Base-by-base conservation (phyloP, 2,888 invertebrate genomes). In the Podabrus alpinus region DNA sequence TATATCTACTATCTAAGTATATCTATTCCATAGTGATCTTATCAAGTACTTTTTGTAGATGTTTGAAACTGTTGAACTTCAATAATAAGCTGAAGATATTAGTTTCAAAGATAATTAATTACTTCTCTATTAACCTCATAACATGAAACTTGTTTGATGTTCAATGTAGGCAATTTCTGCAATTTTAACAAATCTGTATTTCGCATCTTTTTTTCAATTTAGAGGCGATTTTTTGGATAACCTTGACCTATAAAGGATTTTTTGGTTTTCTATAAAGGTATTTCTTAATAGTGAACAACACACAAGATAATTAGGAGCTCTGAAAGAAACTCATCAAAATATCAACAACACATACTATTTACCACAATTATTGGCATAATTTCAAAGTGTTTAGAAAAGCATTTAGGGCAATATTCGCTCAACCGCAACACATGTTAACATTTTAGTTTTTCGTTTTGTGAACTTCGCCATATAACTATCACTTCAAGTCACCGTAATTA, bases 381-480 rank as follows among this genome's bases (percentile, higher is more conserved):
- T 80, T 80, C 80, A 80, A 78, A 73, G 69, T 73, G 73, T 80
- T 80, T 80, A 79, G 75, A 77, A 77, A 76, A 73, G 75, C 64
- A 74, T 79, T 72, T 66, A 69, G 21, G 15, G 67, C 59, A 64
- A 74, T 74, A 72, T 76, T 79, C 76, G 75, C 67, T 67, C 68
- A 25, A 69, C 75, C 69, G n/a, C n/a, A 72, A 74, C 29, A 77
- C 70, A 75, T 80, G 79, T 81, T 80, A 79, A 77, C 82, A 74
- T 75, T 15, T 16, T 9, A 24, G 59, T 71, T 80, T 76, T 68
- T 82, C 79, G 76, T 81, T 81, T 81, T 82, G 78, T 80, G 81
- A 80, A 81, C 81, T 72, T 69, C 69, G 72, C 75, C 79, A 75
- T 82, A 82, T 82, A 81, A 71, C 82, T 82, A 80, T 82, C 82